Percentiles rank a stretch among this genome's conserved stretches.
Evolutionary conservation across 2,888 invertebrate genomes (phyloP).

Genomic region (Drosophila tanythrix): DNA sequence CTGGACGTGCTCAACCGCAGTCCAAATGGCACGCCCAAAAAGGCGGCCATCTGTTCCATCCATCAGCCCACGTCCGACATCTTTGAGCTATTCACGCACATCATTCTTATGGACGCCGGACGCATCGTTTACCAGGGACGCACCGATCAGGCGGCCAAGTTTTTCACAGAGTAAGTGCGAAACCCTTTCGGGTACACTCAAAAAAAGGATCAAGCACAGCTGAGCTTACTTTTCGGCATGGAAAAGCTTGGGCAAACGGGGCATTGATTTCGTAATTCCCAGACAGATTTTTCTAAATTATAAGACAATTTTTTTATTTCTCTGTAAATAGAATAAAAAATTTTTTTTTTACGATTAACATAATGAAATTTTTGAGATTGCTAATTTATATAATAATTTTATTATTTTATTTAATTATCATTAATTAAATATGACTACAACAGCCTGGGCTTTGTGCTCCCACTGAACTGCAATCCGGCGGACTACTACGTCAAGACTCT

Average conservation of each 20-base stretch:
- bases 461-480: constrained; percentile 92
- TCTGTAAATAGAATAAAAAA: no score
- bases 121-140: constrained; percentile 92
- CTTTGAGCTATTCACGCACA: constrained; percentile 92
- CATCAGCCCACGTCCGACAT: constrained; percentile 96
- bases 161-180: constrained; percentile 88
- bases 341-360: not conserved
- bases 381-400: not conserved
- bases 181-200: not conserved
- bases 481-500: constrained; percentile 91
- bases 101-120: constrained; percentile 91
- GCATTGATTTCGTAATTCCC: not conserved
- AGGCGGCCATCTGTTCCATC: constrained; percentile 93
- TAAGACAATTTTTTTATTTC: no score
- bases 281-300: not conserved
- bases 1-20: constrained; percentile 71
- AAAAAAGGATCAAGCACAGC: not conserved
- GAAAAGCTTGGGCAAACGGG: not conserved
- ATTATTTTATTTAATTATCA: not conserved
- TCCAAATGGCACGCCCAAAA: constrained; percentile 82
- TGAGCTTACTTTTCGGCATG: not conserved
- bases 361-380: not conserved
- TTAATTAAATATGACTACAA: not conserved
- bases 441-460: constrained; percentile 89
- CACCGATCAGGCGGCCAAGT: constrained; percentile 88